These are phyloP conservation scores for Esox lucius DNA, from an alignment of 2,797 vertebrate species.

Conservation along the genomic window DNA sequence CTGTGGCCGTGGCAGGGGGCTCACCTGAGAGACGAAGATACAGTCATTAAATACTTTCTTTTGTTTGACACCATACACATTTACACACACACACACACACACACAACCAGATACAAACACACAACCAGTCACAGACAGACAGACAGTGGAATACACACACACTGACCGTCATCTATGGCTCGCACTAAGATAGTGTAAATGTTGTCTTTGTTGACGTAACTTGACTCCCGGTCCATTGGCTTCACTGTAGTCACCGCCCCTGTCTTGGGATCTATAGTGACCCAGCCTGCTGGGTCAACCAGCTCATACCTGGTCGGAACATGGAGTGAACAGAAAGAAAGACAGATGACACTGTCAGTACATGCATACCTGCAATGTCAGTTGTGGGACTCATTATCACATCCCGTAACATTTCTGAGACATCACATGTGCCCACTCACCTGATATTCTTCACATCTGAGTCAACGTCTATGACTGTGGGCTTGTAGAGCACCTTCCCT, in stretches of 20 bases:
- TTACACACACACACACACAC: neutral
- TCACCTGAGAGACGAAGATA: constrained; percentile 59
- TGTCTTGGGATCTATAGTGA: constrained; percentile 72
- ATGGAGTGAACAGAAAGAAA: neutral
- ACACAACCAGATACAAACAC: neutral
- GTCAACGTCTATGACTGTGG: constrained; percentile 70
- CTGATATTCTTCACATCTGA: constrained; percentile 49
- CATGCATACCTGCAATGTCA: neutral
- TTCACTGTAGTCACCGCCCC: constrained; percentile 69
- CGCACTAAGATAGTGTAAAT: constrained; percentile 69
- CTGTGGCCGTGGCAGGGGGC: constrained; percentile 71
- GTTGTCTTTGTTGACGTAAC: constrained; percentile 55
- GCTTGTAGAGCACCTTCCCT: constrained; percentile 66
- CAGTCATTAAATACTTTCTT: neutral
- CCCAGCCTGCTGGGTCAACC: constrained; percentile 70
- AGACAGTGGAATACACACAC: neutral
- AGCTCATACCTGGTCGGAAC: constrained; percentile 65
- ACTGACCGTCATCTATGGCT: constrained; percentile 77
- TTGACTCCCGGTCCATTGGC: constrained; percentile 79
- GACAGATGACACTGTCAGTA: neutral
- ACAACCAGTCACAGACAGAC: neutral
- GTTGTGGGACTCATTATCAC: neutral
- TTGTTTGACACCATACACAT: neutral
- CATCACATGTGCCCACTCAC: constrained; percentile 52
- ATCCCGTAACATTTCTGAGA: neutral